These are phyloP conservation scores for Scaptomyza flava DNA, from an alignment of 2,888 invertebrate genomes.

Conservation along the genomic window DNA sequence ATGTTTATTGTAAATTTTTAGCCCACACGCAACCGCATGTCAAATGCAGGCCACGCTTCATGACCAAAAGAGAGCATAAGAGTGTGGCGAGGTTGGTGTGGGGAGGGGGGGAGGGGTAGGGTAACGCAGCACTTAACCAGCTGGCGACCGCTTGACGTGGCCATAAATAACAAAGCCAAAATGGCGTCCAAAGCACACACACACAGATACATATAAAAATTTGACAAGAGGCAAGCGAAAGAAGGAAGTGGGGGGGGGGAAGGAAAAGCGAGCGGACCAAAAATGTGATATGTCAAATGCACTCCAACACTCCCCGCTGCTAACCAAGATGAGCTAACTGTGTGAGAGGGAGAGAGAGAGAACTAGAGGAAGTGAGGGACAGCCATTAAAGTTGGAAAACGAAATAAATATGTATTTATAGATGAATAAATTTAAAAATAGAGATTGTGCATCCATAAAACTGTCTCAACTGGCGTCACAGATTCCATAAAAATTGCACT, in stretches of 20 bases:
- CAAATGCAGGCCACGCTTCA: slow-evolving; percentile 70
- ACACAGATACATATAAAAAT: slow-evolving; percentile 18
- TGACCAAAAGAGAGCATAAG: slow-evolving; percentile 12
- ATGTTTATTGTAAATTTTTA: slow-evolving; percentile 27
- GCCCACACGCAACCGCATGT: slow-evolving; percentile 66
- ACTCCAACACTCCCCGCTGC: slow-evolving; percentile 42
- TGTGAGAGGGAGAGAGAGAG: background rate
- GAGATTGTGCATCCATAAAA: slow-evolving; percentile 46
- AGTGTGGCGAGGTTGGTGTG: too few species aligned
- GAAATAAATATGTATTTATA: slow-evolving; percentile 36
- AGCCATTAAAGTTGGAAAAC: slow-evolving; percentile 43
- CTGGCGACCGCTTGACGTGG: slow-evolving; percentile 74
- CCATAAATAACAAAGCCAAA: slow-evolving; percentile 78
- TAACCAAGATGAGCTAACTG: slow-evolving; percentile 28
- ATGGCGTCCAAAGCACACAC: slow-evolving; percentile 70
- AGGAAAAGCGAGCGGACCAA: slow-evolving; percentile 49
- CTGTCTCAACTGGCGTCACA: slow-evolving; percentile 47
- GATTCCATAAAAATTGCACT: slow-evolving; percentile 32
- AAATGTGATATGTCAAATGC: slow-evolving; percentile 79
- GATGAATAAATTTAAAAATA: background rate
- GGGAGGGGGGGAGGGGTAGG: slow-evolving; percentile 1
- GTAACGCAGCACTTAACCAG: slow-evolving; percentile 60
- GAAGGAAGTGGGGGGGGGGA: background rate
- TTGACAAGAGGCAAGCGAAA: slow-evolving; percentile 42
- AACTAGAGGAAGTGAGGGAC: background rate